Evolutionary conservation across 2,888 invertebrate genomes (phyloP).

Genomic region (Norana najaformis): DNA sequence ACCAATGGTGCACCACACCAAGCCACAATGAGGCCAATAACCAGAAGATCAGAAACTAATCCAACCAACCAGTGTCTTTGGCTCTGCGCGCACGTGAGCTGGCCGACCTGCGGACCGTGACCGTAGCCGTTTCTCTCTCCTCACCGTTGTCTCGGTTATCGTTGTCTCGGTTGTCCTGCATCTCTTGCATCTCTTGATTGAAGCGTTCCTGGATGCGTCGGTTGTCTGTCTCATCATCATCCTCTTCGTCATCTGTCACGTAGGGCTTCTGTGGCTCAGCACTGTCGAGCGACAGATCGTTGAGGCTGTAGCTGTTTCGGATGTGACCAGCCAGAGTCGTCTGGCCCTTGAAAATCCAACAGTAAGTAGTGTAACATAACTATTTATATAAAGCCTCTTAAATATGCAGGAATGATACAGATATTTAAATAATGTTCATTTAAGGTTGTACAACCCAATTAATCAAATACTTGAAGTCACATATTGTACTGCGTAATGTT

Average conservation of each 20-base stretch:
- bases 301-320: slow-evolving; percentile 86
- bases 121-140: not conserved
- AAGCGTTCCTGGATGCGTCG: not conserved
- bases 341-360: slow-evolving; percentile 75
- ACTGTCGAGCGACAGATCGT: slow-evolving; percentile 70
- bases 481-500: too few species aligned
- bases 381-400: too few species aligned
- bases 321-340: slow-evolving; percentile 86
- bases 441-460: too few species aligned
- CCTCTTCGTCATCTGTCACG: slow-evolving; percentile 19
- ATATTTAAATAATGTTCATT: too few species aligned
- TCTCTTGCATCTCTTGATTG: not conserved
- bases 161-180: not conserved
- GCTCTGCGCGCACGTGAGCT: not conserved
- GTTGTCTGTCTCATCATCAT: slow-evolving; percentile 26
- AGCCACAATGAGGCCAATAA: not conserved
- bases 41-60: not conserved
- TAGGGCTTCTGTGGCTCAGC: not conserved
- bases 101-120: not conserved
- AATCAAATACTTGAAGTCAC: too few species aligned
- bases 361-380: not conserved
- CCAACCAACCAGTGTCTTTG: not conserved
- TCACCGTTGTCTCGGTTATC: not conserved
- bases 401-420: too few species aligned
- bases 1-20: too few species aligned